Base-by-base conservation (phyloP, 2,888 invertebrate genomes). In the Autographa pulchrina region DNA sequence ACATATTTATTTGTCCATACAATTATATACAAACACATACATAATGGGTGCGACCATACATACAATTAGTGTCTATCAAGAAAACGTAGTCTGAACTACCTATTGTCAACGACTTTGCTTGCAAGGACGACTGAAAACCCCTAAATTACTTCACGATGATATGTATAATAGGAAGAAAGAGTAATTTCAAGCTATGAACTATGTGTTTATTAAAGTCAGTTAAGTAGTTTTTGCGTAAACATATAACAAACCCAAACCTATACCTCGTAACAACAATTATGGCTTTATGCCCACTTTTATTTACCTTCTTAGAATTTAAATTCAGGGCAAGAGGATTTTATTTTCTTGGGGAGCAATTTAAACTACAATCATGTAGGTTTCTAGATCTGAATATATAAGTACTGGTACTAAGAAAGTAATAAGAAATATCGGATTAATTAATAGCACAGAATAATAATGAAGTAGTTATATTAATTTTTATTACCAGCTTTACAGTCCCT, bases 1-100 rank as follows among this genome's bases (percentile, higher is more conserved):
- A 20, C 68, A 75, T 75, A 61, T 78, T 61, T 61, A 72, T 72
- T 67, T 2, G 56, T 58, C 43, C 54, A 69, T 59, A 65, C 63
- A 64, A 61, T 65, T 71, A 14, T 65, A 66, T 70, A 66, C 64
- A 38, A 31, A 11, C 16, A 35, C 56, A 68, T 52, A 76, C 41
- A 48, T 64, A 52, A 52, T 61, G 13, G 14, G 41, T 32, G 6
- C 18, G 18, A 65, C 16, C 2, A 32, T 31, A 31, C 31, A 31
- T 31, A 58, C 56, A 13, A 31, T 58, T 58, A 14, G 31, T 59
- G 59, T 56, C 20, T 20, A 3, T 54, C 52, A 52, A 54, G 16
- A 18, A 54, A 52, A 52, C n/a, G 6, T 6, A n/a, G 18, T 4
- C 2, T n/a, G 7, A n/a, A 18, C n/a, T 4, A 52, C 8, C 5